A percentile compares a stretch with the other conserved stretches of the same genome.
Evolutionary conservation across 2,113 vertebrate genomes (phyloP).

Genomic region (Actenoides lindsayi): DNA sequence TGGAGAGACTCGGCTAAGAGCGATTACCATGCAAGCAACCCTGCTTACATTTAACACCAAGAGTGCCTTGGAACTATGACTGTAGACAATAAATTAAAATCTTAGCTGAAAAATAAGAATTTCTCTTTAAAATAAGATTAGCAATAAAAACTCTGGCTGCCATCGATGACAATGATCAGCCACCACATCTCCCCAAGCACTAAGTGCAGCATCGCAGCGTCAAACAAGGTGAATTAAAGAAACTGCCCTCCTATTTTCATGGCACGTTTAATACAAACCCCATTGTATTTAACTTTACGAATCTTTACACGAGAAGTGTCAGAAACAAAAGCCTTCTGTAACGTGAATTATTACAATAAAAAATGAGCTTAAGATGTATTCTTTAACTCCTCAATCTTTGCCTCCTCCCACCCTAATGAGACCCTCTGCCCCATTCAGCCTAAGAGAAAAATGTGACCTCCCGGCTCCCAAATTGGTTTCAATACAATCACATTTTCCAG

Average conservation of each 20-base stretch:
- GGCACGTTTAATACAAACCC: background rate
- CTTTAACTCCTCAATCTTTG: background rate
- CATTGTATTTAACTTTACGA: background rate
- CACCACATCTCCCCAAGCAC: background rate
- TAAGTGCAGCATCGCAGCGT: background rate
- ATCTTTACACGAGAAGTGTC: background rate
- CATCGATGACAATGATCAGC: background rate
- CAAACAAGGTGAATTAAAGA: background rate
- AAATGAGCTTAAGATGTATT: background rate
- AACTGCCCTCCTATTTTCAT: background rate
- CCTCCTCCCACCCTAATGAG: background rate
- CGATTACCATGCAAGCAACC: background rate
- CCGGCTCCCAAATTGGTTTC: background rate
- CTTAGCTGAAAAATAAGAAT: background rate
- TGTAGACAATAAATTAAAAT: background rate
- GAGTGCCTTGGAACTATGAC: background rate
- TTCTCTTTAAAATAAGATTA: background rate
- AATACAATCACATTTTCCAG: background rate
- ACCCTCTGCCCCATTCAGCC: fast-evolving
- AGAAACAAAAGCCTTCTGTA: background rate
- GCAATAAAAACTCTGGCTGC: background rate
- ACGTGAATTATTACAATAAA: background rate
- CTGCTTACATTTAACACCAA: background rate
- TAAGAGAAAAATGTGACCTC: background rate
- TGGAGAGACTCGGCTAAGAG: background rate